Base-by-base conservation (phyloP, 2,113 vertebrate genomes). In the Scomber colias region DNA sequence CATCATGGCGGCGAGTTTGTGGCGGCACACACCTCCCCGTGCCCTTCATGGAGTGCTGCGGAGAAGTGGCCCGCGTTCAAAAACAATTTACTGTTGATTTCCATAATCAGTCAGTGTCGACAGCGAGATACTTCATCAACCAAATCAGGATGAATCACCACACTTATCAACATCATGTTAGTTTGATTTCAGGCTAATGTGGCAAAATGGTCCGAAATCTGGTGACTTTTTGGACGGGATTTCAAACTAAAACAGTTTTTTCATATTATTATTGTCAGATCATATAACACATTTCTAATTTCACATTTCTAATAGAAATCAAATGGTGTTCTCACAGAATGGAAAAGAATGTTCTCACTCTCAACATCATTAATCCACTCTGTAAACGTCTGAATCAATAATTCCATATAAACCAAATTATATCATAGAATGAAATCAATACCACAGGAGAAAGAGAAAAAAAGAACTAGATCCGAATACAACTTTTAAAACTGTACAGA, bases 11-110 rank as follows among this genome's bases (percentile, higher is more conserved):
- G 79, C 70, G 83, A 89, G 87, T 96, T 95, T 24, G 40, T 11
- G 30, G 48, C 93, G 90, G 94, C 87, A 93, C 93, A 95, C 95
- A 90, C 91, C 90, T 94, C 85, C 85, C 67, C 19, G 85, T 95
- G 96, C 96, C 97, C 97, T 97, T 99, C 97, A 97, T 94, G 96
- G 93, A 92, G 94, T 87, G 93, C 89, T 92, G 90, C 74, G 21
- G 72, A 81, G 75, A 85, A 90, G 86, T 83, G 87, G 90, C 84
- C 75, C 82, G 65, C 70, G 81, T 92, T 89, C 90, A 87, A 94
- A 90, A 92, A 92, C 91, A 88, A 92, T 90, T 93, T 91, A 51
- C 77, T 86, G 85, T 89, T 92, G 60, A 87, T 93, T 92, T 92
- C 79, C 75, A 91, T 89, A 90, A 94, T 91, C 89, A 91, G 89